These are phyloP conservation scores for Manis pentadactyla DNA, from an alignment of 2,797 vertebrate species.

Conservation along the genomic window DNA sequence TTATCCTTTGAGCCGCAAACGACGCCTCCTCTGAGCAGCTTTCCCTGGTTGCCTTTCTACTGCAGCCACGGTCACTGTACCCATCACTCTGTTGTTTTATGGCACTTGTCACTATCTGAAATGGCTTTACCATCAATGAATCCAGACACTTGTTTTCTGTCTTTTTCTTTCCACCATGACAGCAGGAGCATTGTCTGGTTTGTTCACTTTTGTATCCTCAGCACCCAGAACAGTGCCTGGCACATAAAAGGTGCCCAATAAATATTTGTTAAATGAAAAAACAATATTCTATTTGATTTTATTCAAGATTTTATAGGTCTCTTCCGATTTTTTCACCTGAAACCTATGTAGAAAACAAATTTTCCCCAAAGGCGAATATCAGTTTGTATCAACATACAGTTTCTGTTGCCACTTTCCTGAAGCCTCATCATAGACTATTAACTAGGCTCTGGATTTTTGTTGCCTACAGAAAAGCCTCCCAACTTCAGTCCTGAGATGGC, in stretches of 20 bases:
- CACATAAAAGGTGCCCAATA: neutral
- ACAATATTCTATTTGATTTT: neutral
- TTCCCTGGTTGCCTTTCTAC: neutral
- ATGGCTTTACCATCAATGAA: neutral
- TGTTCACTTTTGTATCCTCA: neutral
- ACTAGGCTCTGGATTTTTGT: conserved; percentile 58
- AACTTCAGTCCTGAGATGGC: conserved; percentile 4
- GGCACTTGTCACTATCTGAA: neutral
- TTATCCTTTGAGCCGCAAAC: neutral
- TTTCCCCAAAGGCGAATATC: conserved; percentile 55
- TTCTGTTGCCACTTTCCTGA: conserved; percentile 71
- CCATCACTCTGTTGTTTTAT: neutral
- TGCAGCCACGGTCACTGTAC: neutral
- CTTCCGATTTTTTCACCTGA: conserved; percentile 25
- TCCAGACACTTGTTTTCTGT: neutral
- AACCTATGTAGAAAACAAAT: conserved; percentile 58
- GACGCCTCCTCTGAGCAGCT: conserved; percentile 45
- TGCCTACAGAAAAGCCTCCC: conserved; percentile 24
- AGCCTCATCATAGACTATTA: conserved; percentile 60
- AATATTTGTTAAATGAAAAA: conserved; percentile 56
- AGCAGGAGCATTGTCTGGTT: neutral
- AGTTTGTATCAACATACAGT: conserved; percentile 61
- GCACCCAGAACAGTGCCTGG: neutral
- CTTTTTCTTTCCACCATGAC: neutral
- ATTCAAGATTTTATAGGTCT: conserved; percentile 38